Evolutionary conservation across 2,113 vertebrate genomes (phyloP), one percentile per base, ranked within the genome.

Genomic region (Heterocephalus glaber): DNA sequence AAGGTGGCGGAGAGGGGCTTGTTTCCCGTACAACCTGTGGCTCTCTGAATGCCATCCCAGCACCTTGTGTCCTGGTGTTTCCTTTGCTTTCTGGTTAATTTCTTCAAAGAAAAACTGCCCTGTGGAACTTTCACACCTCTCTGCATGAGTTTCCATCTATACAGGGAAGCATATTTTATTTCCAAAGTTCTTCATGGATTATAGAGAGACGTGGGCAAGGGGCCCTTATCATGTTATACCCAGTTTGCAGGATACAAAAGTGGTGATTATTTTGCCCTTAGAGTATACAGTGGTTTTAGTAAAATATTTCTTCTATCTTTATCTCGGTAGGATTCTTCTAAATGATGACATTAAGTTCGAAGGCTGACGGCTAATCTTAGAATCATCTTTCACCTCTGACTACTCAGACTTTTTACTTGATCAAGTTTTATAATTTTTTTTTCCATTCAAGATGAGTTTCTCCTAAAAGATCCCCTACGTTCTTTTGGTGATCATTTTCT

Each of bases 21-120:
- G 5, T 26, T 56, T 61, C 12, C 44, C 7, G 54, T 44, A 20
- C 5, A 72, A 28, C 58, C 17, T 19, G 3, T 28, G 33, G 16
- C 26, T 49, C 41, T 1, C 26, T 1, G 10, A 90, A 24, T 9
- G 5, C 7, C 47, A 0, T 0, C 20, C 2, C 0, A 41, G 90
- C n/a, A 24, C 2, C 20, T 2, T 22, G 13, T 3, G 12, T 10
- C 20, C 4, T 0, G 1, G 0, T 0, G 1, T 83, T 66, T 80
- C 70, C 22, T 22, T 47, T 86, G 87, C 22, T 65, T 28, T 47
- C 28, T 7, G 20, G 3, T 0, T 2, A 2, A 3, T 56, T 19
- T 85, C 22, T 5, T 54, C 4, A 56, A 22, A 72, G 33, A 22
- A 81, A 41, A 74, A 5, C 33, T 8, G 1, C 2, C 49, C 19